phyloP scores from a whole-genome alignment of 2,888 invertebrate species.

The Steinernema hermaphroditum region DNA sequence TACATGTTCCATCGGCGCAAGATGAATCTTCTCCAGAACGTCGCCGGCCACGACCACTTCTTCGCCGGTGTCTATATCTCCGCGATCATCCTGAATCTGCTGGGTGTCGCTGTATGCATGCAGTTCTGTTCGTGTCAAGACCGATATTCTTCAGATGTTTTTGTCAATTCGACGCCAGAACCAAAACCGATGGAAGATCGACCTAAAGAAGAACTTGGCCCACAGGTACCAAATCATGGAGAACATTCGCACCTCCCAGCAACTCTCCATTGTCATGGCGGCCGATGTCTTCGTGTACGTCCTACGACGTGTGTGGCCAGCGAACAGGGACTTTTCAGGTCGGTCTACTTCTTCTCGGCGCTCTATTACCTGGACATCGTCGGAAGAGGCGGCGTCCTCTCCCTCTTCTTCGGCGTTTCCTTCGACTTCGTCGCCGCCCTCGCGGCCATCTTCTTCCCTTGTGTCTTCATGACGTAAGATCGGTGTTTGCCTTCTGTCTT shows the following conservation, averaged over 20 bases:
- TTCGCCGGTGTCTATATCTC: too few species aligned
- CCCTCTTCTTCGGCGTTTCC: background rate
- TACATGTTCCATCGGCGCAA: too few species aligned
- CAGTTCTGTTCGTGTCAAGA: too few species aligned
- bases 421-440: constrained; percentile 12
- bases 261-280: background rate
- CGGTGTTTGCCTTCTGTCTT: background rate
- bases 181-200: background rate
- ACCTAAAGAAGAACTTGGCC: constrained; percentile 7
- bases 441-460: background rate
- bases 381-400: background rate
- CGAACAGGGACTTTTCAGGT: background rate
- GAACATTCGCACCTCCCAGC: constrained; percentile 12
- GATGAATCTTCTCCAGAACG: background rate
- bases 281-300: background rate
- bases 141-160: background rate
- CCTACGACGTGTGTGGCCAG: too few species aligned
- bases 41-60: background rate
- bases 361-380: background rate
- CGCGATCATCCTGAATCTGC: too few species aligned
- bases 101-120: too few species aligned
- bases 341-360: background rate
- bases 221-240: constrained; percentile 1
- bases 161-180: background rate
- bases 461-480: constrained; percentile 9